Base-by-base conservation (phyloP, 1,140 invertebrate species). In the Dreissena rostriformis region DNA sequence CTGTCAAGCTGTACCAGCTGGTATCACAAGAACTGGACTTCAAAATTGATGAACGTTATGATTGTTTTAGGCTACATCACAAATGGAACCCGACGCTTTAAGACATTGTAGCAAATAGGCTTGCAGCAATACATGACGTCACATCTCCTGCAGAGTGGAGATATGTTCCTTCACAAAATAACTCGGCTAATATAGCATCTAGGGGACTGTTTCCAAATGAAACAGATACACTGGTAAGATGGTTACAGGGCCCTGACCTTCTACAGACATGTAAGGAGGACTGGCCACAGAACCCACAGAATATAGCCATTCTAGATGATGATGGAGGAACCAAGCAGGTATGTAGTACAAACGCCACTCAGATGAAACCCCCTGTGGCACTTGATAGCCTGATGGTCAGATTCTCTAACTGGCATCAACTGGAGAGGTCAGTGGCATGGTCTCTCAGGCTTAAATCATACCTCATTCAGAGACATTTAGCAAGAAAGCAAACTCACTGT, bases 41-140 rank as follows among this genome's bases (percentile, higher is more conserved):
- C 6, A 14, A 28, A 24, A 29, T 84, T 68, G 51, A 55, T 63
- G n/a, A 63, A 7, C n/a, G 28, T 66, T 19, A n/a, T 86, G 39
- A 28, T 86, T 74, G 86, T 77, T 82, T 15, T 75, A 86, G 49
- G 63, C 74, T 49, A 86, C 75, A 76, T 77, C 53, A n/a, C 61
- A 19, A 85, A 77, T 79, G 29, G 51, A 28, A 72, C 39, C 29
- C 29, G 29, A 39, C 19, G 80, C 15, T 78, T 85, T 61, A 91
- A 94, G 82, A 91, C 90, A 1, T 94, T 93, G 92, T 94, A 0
- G 92, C 91, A 5, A 94, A 93, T 84, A 83, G 93, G 28, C 88
- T 94, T 0, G 53, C 82, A 7, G 86, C 93, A 88, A 94, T 94
- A 65, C 91, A 90, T 75, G 72, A 79, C n/a, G 81, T 28, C 0